A percentile compares a stretch with the other conserved stretches of the same genome.
Evolutionary conservation across 2,113 vertebrate species (phyloP).

Genomic region (Barbus barbus): DNA sequence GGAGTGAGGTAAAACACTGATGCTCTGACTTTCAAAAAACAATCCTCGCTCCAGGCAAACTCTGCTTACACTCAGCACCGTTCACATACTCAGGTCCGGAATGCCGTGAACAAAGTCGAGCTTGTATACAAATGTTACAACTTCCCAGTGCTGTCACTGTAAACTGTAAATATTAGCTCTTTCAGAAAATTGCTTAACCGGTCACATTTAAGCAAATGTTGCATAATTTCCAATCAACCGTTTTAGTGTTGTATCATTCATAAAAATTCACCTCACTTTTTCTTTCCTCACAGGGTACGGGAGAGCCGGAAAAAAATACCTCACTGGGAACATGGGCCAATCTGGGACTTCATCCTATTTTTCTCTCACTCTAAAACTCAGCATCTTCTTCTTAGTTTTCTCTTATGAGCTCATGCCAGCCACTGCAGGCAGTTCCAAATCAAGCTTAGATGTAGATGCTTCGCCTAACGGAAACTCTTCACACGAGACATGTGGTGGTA

Average conservation of each 20-base stretch:
- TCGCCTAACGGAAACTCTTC: slow-evolving; percentile 63
- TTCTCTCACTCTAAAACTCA: slow-evolving; percentile 64
- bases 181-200: not conserved
- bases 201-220: not conserved
- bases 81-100: not conserved
- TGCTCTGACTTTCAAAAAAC: not conserved
- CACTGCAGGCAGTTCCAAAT: slow-evolving; percentile 48
- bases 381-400: slow-evolving; percentile 73
- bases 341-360: slow-evolving; percentile 50
- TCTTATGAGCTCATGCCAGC: slow-evolving; percentile 60
- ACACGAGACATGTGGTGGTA: slow-evolving; percentile 75
- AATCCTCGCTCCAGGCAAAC: not conserved
- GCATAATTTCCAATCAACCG: not conserved
- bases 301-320: slow-evolving; percentile 50
- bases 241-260: not conserved
- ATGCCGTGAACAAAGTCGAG: not conserved
- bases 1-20: not conserved
- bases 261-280: not conserved
- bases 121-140: not conserved
- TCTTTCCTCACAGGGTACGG: slow-evolving; percentile 64
- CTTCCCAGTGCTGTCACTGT: not conserved
- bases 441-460: slow-evolving; percentile 58
- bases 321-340: slow-evolving; percentile 73
- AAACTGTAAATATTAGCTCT: not conserved
- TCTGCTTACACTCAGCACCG: not conserved